Base-by-base conservation (phyloP, 53 echinoderm and acorn worm genomes). In the Echinometra lucunter region DNA sequence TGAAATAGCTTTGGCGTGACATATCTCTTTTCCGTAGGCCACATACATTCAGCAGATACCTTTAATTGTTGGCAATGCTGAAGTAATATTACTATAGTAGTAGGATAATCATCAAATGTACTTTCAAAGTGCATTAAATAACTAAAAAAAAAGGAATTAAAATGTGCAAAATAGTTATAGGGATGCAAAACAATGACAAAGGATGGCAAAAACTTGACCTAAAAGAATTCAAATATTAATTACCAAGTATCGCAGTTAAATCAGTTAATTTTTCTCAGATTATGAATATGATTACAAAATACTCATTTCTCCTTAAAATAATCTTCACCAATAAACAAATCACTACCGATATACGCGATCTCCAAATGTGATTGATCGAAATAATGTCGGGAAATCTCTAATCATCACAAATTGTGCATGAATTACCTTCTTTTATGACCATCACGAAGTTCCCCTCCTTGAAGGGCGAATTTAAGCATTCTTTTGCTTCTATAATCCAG, bases 401-500 rank as follows among this genome's bases (percentile, higher is more conserved):
- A 74, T 74, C 25, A 7, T 63, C 19, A 63, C 19, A 63, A 28
- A 32, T 3, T 30, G 30, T 69, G 34, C 11, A 44, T 82, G 5
- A 15, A 6, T 15, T 95, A 98, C 98, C 95, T 95, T 57, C 96
- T 88, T 89, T 97, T 94, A 23, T 88, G 93, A 17, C 82, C 74
- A 55, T 98, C 96, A 66, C 95, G 82, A 67, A 96, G 90, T n/a
- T 97, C 94, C 0, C 97, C 96, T 5, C 98, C 98, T 74, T 95
- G 69, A 1, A 97, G 56, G 44, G 96, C 81, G 40, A 98, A 92
- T 87, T 95, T 93, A 44, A 98, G 96, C 88, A 92, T 95, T 57
- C 98, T 94, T 66, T 92, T 75, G 44, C 74, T 95, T 37, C 49
- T 42, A 1, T 25, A 25, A 40, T 92, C 87, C 21, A 96, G 91